These are phyloP conservation scores for Acrobeloides nanus DNA, from an alignment of 2,888 invertebrate species.

Conservation along the genomic window DNA sequence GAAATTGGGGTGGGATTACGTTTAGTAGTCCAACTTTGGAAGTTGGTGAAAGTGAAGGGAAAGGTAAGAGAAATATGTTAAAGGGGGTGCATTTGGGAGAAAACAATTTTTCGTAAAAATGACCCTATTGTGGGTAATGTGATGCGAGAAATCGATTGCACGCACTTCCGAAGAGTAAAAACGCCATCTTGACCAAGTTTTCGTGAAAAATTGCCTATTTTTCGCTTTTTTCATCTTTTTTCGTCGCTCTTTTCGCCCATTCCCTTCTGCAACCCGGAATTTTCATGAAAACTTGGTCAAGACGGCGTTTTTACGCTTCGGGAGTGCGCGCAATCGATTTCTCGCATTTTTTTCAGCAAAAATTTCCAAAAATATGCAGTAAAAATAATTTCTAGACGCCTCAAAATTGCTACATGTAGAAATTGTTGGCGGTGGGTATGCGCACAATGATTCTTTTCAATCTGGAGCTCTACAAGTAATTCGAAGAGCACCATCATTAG, in stretches of 20 bases:
- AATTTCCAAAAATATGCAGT: no score
- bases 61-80: slow-evolving; percentile 13
- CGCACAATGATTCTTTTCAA: slow-evolving; percentile 81
- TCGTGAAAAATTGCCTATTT: neutral
- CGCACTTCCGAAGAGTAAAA: no score
- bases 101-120: neutral
- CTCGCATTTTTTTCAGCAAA: no score
- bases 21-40: slow-evolving; percentile 55
- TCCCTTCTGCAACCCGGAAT: no score
- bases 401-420: slow-evolving; percentile 70
- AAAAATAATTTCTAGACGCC: slow-evolving; percentile 58
- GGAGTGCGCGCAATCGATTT: no score
- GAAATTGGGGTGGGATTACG: slow-evolving; percentile 92
- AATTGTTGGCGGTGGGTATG: slow-evolving; percentile 82
- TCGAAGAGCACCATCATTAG: slow-evolving; percentile 75
- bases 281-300: no score
- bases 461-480: slow-evolving; percentile 73
- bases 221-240: neutral
- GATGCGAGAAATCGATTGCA: no score
- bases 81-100: neutral
- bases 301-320: no score
- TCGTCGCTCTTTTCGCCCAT: neutral
- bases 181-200: neutral
- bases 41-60: slow-evolving; percentile 15
- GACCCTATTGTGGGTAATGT: no score